Evolutionary conservation across 2,113 vertebrate species (phyloP).

Genomic region (Chionodraco myersi): DNA sequence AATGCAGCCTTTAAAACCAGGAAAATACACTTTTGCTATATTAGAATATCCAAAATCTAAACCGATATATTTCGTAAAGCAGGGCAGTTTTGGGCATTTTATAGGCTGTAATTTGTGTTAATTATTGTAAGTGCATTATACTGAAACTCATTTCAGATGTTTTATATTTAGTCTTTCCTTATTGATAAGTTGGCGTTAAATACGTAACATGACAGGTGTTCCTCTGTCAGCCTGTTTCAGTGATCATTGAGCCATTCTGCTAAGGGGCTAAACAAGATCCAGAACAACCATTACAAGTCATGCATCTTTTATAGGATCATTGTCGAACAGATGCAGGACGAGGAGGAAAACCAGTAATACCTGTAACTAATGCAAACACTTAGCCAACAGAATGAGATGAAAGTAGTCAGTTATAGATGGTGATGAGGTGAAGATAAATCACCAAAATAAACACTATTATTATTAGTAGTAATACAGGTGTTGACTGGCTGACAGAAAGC

Average conservation of each 20-base stretch:
- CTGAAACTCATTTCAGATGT: background rate
- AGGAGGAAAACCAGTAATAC: constrained; percentile 2
- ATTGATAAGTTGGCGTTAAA: background rate
- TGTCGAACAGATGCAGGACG: constrained; percentile 42
- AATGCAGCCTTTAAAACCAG: too few relatives aligned
- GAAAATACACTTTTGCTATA: too few relatives aligned
- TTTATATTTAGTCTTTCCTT: background rate
- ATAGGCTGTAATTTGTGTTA: background rate
- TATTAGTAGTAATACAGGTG: too few relatives aligned
- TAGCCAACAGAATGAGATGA: background rate
- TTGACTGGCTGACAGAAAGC: too few relatives aligned
- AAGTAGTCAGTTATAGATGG: too few relatives aligned
- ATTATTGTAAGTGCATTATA: background rate
- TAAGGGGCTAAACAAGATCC: constrained; percentile 53
- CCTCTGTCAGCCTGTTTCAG: constrained; percentile 10
- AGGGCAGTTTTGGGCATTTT: background rate
- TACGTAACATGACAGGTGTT: constrained; percentile 1
- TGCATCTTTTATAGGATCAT: constrained; percentile 67
- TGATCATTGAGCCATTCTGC: background rate
- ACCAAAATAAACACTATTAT: too few relatives aligned
- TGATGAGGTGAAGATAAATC: too few relatives aligned
- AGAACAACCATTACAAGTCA: constrained; percentile 44
- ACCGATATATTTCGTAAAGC: too few relatives aligned
- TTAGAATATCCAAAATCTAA: too few relatives aligned
- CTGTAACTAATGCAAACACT: constrained; percentile 9